Evolutionary conservation across 2,797 vertebrate genomes (phyloP), one percentile per base, ranked within the genome.

Genomic region (Chiroxiphia lanceolata): DNA sequence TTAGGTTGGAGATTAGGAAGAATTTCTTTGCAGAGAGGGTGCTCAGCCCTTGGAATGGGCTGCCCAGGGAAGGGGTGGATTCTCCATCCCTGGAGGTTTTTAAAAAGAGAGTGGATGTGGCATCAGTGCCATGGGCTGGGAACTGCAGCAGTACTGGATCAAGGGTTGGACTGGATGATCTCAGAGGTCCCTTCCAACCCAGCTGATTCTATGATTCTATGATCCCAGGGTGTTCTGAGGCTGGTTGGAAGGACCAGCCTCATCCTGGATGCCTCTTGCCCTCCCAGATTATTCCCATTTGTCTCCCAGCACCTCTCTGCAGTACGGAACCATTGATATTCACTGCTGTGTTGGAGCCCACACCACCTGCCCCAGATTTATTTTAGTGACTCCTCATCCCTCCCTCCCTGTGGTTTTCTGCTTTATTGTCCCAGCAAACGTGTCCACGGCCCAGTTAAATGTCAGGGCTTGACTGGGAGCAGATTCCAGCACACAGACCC

Each of bases 321-420:
- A 2, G 13, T 0, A 4, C 2, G 1, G 40, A 15, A 7, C 1
- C 15, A 14, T 2, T 6, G 15, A 31, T 42, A 20, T 38, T 44
- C 9, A 0, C 16, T 12, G 6, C 44, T n/a, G 2, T 23, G 19
- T 13, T n/a, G 47, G 77, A 51, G 45, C 6, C 63, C 23, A 14
- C 9, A 1, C 18, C 82, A 18, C 47, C 80, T 75, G 42, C 15
- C 57, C 67, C 15, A 7, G 10, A 16, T 38, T 21, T 34, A 4
- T 47, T 42, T 22, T 9, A 5, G 29, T 23, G 20, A 2, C 36
- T 65, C 67, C 61, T 51, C 2, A 1, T 38, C 11, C 38, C 38
- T 3, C 3, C 48, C 2, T 54, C 50, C 47, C 69, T 0, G 31
- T 0, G 36, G 38, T 11, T 34, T 33, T 61, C 9, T 1, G 6